Percentiles rank a stretch among this genome's conserved stretches.
Evolutionary conservation across 2,888 invertebrate species (phyloP).

Genomic region (Iselma pallidipennis): DNA sequence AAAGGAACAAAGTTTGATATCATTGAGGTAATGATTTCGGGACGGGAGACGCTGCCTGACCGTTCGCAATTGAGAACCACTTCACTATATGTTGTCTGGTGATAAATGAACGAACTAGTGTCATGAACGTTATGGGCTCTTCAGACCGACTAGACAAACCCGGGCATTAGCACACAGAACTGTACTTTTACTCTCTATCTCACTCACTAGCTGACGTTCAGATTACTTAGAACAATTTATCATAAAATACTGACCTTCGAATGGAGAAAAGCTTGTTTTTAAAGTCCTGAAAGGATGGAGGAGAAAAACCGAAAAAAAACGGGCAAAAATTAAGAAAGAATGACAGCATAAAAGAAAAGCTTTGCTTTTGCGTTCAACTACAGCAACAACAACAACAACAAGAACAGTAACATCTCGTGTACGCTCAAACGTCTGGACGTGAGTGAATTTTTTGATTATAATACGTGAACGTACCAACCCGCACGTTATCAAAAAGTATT

Average conservation of each 20-base stretch:
- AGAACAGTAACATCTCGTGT: too few species aligned
- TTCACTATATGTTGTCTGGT: neutral
- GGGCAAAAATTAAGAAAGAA: too few species aligned
- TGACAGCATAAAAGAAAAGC: too few species aligned
- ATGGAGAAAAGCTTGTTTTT: too few species aligned
- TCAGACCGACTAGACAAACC: neutral
- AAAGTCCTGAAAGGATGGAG: too few species aligned
- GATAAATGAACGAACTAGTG: conserved; percentile 4
- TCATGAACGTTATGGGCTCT: conserved; percentile 6
- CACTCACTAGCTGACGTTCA: neutral
- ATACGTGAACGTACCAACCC: too few species aligned
- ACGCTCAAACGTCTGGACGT: too few species aligned
- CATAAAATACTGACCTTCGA: conserved; percentile 5
- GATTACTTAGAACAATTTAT: conserved; percentile 1
- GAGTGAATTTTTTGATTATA: too few species aligned
- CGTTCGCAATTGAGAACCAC: neutral
- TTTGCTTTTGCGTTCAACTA: neutral
- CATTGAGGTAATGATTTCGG: neutral
- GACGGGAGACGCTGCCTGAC: neutral
- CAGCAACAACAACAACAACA: neutral
- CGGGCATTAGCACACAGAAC: too few species aligned
- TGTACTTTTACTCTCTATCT: neutral
- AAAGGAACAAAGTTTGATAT: too few species aligned
- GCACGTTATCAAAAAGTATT: too few species aligned
- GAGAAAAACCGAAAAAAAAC: too few species aligned